These are phyloP conservation scores for Amphiprion percula DNA, from an alignment of 2,113 vertebrate genomes.

Conservation along the genomic window DNA sequence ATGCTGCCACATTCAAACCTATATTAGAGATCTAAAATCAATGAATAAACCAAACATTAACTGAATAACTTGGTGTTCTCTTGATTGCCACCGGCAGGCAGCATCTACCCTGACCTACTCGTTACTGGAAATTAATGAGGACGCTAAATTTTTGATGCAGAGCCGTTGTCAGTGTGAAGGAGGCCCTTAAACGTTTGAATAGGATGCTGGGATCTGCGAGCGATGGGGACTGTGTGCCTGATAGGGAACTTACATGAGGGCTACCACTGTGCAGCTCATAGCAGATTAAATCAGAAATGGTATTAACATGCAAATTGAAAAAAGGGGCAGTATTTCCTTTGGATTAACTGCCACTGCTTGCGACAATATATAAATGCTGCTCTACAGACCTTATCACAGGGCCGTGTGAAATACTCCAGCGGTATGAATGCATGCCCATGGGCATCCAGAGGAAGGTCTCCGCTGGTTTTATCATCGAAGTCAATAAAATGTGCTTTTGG, in stretches of 20 bases:
- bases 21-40: neutral
- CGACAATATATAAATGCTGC: conserved; percentile 62
- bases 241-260: conserved; percentile 59
- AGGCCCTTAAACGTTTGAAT: conserved; percentile 39
- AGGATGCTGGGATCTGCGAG: conserved; percentile 36
- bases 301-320: conserved; percentile 85
- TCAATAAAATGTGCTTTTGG: conserved; percentile 69
- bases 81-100: neutral
- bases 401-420: conserved; percentile 53
- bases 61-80: neutral
- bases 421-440: conserved; percentile 38
- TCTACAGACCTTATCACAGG: conserved; percentile 68
- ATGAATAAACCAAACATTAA: neutral
- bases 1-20: neutral
- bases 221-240: conserved; percentile 48
- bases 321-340: conserved; percentile 77
- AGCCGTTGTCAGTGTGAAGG: conserved; percentile 21
- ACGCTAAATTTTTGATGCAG: conserved; percentile 20
- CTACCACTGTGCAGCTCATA: conserved; percentile 66
- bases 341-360: conserved; percentile 78
- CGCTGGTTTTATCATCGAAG: conserved; percentile 54
- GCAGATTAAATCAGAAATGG: conserved; percentile 77
- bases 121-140: neutral
- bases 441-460: conserved; percentile 47
- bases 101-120: neutral